Evolutionary conservation across 2,888 invertebrate species (phyloP), one percentile per base, ranked within the genome.

Genomic region (Augiades crinisus): DNA sequence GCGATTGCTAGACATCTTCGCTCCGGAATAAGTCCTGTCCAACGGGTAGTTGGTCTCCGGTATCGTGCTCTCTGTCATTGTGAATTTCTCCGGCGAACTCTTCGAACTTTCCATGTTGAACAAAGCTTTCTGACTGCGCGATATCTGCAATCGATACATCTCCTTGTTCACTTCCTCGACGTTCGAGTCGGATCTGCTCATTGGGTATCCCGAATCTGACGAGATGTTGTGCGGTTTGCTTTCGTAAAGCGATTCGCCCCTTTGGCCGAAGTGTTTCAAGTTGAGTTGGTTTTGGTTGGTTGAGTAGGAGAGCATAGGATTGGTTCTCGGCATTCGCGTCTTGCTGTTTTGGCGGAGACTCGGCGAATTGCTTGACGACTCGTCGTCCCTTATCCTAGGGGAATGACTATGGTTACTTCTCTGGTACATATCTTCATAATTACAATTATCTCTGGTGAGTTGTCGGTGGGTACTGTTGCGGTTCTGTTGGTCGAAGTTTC

Each of bases 291-390:
- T 88, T 64, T 88, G 89, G 53, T 82, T 86, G 0, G 89, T 85
- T 5, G 88, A 86, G 66, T 90, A 90, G 54, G 89, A 91, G 64
- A 90, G 85, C 82, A 91, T 82, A 1, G 92, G 92, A 70, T 92
- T 92, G 37, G 91, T 92, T 66, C 91, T 78, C 10, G 92, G 92
- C 82, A 91, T 88, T 63, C 91, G 81, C 43, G 89, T 86, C 68
- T 91, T 82, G 66, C 80, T 89, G 55, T 75, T 90, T 59, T 92
- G 91, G 54, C 91, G 85, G 60, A 88, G 72, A 63, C 87, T 86
- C 6, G 88, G 87, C 55, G 88, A 85, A 64, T 87, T 87, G 60
- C 87, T 87, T 2, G 88, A 86, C 38, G 87, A 85, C 58, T 88
- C 88, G 19, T 89, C 87, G 60, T 87, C 87, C 56, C 84, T 73